Percentiles rank a stretch among this genome's conserved stretches.
phyloP scores from a whole-genome alignment of 2,797 vertebrate genomes.

The Tolypeutes matacus region DNA sequence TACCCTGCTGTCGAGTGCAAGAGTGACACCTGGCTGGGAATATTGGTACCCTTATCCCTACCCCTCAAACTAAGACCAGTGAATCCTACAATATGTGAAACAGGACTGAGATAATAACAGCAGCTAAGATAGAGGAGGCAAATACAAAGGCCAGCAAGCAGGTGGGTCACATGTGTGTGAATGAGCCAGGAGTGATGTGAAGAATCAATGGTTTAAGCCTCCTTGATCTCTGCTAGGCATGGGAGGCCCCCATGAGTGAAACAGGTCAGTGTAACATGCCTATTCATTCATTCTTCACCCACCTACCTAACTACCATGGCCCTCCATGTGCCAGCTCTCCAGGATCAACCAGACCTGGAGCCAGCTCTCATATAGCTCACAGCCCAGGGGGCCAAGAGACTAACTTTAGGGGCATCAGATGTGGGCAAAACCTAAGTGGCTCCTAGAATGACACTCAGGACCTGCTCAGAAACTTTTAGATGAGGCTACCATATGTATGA shows the following conservation, averaged over 20 bases:
- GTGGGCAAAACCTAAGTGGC: neutral
- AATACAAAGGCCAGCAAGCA: neutral
- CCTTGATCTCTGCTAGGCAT: neutral
- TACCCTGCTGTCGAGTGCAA: neutral
- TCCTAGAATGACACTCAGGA: neutral
- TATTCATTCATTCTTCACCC: neutral
- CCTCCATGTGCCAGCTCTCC: neutral
- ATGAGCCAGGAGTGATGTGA: neutral
- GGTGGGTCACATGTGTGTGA: neutral
- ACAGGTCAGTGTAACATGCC: neutral
- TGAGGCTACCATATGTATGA: neutral
- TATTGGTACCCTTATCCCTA: neutral
- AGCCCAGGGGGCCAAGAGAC: neutral
- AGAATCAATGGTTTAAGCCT: neutral
- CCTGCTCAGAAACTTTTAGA: conserved; percentile 5
- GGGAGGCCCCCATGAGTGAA: neutral
- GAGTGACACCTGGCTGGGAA: neutral
- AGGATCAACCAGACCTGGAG: neutral
- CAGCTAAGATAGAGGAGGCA: conserved; percentile 9
- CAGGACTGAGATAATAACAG: neutral
- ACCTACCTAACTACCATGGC: neutral
- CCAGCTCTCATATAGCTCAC: neutral
- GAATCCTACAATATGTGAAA: neutral
- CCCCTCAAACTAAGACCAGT: neutral
- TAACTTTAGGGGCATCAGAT: neutral